Evolutionary conservation across 2,888 invertebrate genomes (phyloP).

Genomic region (Pterobdella sp.): DNA sequence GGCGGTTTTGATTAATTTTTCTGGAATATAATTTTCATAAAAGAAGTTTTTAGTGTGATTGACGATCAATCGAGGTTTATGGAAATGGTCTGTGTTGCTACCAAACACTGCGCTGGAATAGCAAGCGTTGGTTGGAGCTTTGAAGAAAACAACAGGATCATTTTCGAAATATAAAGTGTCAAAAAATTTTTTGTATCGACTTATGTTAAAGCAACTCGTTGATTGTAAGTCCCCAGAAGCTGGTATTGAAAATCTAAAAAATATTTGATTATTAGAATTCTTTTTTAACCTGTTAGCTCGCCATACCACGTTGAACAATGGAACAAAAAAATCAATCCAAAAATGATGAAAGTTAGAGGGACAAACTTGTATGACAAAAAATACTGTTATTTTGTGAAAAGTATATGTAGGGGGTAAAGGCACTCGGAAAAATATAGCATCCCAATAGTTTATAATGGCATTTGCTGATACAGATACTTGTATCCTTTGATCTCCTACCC

Average conservation of each 20-base stretch:
- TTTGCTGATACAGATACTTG: conserved; percentile 30
- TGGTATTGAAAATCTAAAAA: conserved; percentile 28
- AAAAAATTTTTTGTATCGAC: conserved; percentile 28
- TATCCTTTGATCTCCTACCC: conserved; percentile 26
- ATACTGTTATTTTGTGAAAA: conserved; percentile 29
- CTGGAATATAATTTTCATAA: not conserved
- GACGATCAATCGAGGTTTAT: conserved; percentile 12
- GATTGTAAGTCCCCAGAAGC: conserved; percentile 7
- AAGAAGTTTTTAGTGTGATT: conserved; percentile 23
- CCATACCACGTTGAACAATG: conserved; percentile 27
- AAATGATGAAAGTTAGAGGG: conserved; percentile 35
- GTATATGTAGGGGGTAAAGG: conserved; percentile 23
- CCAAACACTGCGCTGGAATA: conserved; percentile 34
- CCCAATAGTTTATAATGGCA: conserved; percentile 30
- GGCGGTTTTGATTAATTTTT: not conserved
- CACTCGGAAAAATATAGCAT: conserved; percentile 23
- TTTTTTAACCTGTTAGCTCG: conserved; percentile 24
- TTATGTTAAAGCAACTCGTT: conserved; percentile 26
- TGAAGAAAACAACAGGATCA: conserved; percentile 31
- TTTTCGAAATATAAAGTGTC: conserved; percentile 13
- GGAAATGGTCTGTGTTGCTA: conserved; percentile 13
- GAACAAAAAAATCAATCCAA: conserved; percentile 34
- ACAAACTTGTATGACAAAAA: conserved; percentile 29
- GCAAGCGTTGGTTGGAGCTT: conserved; percentile 26
- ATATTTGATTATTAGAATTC: conserved; percentile 20